These are phyloP conservation scores for Poecilia gillii DNA, from an alignment of 2,797 vertebrate genomes.

Conservation along the genomic window DNA sequence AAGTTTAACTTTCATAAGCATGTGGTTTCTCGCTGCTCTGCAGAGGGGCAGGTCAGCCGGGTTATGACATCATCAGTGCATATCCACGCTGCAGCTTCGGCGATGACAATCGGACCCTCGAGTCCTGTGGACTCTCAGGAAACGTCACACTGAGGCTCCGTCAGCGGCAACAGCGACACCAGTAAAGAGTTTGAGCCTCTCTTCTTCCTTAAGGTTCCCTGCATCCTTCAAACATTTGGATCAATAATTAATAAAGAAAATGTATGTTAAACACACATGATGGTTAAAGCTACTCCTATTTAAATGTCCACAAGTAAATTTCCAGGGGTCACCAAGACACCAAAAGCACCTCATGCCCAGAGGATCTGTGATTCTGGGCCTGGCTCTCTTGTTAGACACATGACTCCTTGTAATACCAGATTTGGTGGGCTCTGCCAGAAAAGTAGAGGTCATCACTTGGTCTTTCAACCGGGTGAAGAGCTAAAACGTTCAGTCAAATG, in stretches of 20 bases:
- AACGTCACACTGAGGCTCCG: conserved; percentile 82
- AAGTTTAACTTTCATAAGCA: background rate
- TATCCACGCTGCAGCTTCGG: conserved; percentile 81
- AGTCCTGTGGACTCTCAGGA: conserved; percentile 81
- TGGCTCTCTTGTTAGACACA: background rate
- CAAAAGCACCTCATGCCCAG: background rate
- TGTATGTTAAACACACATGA: background rate
- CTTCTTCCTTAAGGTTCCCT: background rate
- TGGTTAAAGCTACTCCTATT: too few species aligned
- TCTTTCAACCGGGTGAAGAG: background rate
- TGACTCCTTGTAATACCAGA: background rate
- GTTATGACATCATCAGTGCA: conserved; percentile 88
- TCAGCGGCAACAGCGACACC: conserved; percentile 14
- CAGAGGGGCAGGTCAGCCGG: conserved; percentile 69
- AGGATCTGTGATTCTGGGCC: background rate
- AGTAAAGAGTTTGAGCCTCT: background rate
- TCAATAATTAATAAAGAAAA: background rate
- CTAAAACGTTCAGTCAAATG: background rate
- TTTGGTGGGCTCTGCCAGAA: background rate
- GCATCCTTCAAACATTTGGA: background rate
- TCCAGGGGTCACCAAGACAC: background rate
- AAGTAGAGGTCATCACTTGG: background rate
- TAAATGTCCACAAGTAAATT: too few species aligned
- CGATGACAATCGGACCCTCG: conserved; percentile 79
- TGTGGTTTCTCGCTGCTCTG: conserved; percentile 24